Conservation (phyloP, 1,140 invertebrate genomes). For the Caerostris darwini region DNA sequence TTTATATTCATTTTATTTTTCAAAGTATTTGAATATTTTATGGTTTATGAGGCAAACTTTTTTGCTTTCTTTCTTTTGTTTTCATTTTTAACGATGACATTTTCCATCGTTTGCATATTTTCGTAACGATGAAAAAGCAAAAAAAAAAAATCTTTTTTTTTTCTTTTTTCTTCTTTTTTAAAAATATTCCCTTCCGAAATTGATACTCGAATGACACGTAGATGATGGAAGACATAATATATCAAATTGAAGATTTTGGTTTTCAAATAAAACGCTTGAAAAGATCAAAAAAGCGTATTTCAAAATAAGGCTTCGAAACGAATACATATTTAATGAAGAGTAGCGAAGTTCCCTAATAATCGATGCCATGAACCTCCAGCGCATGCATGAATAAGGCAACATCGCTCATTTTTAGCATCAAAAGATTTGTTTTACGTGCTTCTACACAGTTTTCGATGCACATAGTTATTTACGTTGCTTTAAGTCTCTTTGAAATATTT, state of each 20-base stretch:
- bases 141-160: not conserved
- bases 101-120: not conserved
- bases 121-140: not conserved
- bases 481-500: too few relatives aligned
- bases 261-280: not conserved
- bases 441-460: not conserved
- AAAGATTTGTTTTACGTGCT: not conserved
- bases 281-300: not conserved
- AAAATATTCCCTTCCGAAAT: not conserved
- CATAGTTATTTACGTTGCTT: too few relatives aligned
- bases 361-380: not conserved
- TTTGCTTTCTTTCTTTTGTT: not conserved
- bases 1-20: not conserved
- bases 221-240: constrained; percentile 3
- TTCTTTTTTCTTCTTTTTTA: not conserved
- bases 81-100: not conserved
- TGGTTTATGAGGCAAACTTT: not conserved
- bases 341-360: not conserved
- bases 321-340: constrained; percentile 17
- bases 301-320: not conserved
- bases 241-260: constrained; percentile 11
- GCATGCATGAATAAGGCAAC: not conserved
- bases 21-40: not conserved
- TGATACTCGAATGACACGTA: constrained; percentile 25
- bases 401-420: not conserved